Evolutionary conservation across 2,888 invertebrate genomes (phyloP), one percentile per base, ranked within the genome.

Genomic region (Atethmia centrago): DNA sequence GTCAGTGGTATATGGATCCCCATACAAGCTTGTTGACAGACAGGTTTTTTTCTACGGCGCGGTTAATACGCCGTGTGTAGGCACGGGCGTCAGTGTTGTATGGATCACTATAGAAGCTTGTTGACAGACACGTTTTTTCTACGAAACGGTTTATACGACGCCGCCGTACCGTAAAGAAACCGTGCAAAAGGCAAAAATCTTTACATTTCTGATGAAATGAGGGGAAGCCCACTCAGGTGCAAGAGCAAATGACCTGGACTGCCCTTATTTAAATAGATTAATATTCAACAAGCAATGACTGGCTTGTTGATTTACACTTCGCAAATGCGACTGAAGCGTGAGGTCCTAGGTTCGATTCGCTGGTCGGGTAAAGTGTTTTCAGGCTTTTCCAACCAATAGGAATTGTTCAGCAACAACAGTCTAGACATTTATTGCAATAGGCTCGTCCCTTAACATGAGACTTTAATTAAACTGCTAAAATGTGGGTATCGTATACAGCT

Each of bases 161-260:
- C 10, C 36, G 7, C 36, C 21, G 49, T 49, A 21, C 49, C 0
- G 21, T 8, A 21, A 21, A 49, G 21, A 49, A n/a, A 49, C 10
- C 10, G 21, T 49, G 21, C 49, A 49, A 49, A 49, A 10, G n/a
- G 21, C 8, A 31, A 28, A 12, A 63, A 14, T 28, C 45, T 14
- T 28, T 9, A 63, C 2, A 14, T 28, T 9, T 47, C 28, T 69
- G 8, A 36, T 68, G 8, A 63, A 21, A 3, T 36, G 28, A 31
- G 16, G 19, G 47, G 4, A 53, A 19, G 42, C 31, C 12, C 64
- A 59, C 31, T 64, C 77, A 51, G 8, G 14, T 25, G 28, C 36
- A 59, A 76, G 28, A 74, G 53, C 10, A n/a, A 65, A 70, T 64
- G 53, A 49, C 12, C 10, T 45, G 28, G 12, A 65, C 31, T 31